phyloP scores from a whole-genome alignment of 2,888 invertebrate genomes.

The Microctonus hyperodae region DNA sequence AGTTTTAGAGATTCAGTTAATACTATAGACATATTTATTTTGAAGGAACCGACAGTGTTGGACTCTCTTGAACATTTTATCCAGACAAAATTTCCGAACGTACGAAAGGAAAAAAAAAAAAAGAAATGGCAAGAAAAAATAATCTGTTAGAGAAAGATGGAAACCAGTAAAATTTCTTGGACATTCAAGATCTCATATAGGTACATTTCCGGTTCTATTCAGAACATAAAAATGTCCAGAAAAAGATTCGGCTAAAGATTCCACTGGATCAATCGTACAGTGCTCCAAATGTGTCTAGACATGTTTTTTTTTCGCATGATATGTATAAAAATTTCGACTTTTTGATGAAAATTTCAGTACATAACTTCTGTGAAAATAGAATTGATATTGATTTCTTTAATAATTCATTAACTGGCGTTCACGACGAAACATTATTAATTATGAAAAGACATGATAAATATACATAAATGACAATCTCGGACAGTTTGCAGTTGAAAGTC shows the following conservation, averaged over 20 bases:
- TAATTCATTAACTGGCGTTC: background rate
- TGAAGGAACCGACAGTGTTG: too few species aligned
- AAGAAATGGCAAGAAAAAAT: slow-evolving; percentile 19
- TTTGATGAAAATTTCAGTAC: background rate
- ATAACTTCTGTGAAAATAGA: background rate
- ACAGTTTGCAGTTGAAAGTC: too few species aligned
- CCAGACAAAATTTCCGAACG: background rate
- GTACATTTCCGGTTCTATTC: slow-evolving; percentile 7
- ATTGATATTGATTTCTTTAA: background rate
- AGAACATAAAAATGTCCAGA: slow-evolving; percentile 8
- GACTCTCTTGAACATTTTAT: slow-evolving; percentile 8
- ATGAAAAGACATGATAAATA: too few species aligned
- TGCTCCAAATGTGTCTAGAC: background rate
- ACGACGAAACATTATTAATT: too few species aligned
- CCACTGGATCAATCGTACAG: background rate
- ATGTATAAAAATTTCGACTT: background rate
- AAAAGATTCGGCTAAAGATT: slow-evolving; percentile 11
- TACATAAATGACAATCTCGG: too few species aligned
- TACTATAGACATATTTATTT: too few species aligned
- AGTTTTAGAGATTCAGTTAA: background rate
- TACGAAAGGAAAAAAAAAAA: background rate
- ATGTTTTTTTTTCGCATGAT: background rate
- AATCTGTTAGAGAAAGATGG: too few species aligned
- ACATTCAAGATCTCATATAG: slow-evolving; percentile 2
- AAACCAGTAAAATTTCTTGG: too few species aligned